Base-by-base conservation (phyloP, 30 jellyfish, hydroid and myxozoan genomes). In the Aurelia aurita complex sp. Pacific region DNA sequence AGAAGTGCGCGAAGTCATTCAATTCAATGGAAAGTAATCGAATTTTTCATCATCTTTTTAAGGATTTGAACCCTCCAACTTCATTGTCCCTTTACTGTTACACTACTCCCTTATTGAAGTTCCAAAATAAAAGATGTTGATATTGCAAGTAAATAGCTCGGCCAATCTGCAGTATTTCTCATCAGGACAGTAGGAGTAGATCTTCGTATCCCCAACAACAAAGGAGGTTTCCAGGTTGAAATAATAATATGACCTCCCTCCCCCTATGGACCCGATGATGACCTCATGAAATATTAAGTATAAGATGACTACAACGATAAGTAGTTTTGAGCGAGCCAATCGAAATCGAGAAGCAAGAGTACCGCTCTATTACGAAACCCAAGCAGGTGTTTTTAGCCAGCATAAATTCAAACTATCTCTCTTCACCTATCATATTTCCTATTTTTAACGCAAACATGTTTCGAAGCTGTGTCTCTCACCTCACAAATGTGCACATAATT, bases 371-470 rank as follows among this genome's bases (percentile, higher is more conserved):
- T 50, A 57, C 73, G 64, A 71, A 64, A 29, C 10, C 2, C 65
- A 19, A 71, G 91, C 91, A 82, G 91, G 91, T 82, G 91, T 42
- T 51, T 43, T 16, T 19, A 43, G 23, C 42, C 52, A 11, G 69
- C 61, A 79, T 79, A 78, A 79, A 66, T 43, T 65, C 89, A 64
- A 36, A 62, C 33, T 32, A 70, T 36, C 54, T 46, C 54, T 79
- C 69, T 34, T 29, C 73, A 3, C 15, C 4, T 35, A 17, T 4
- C 79, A 61, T 76, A 57, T 35, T 52, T 23, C 59, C 59, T 43
- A 4, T 13, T 46, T 7, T 50, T 42, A 5, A 15, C 1, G 18
- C 18, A 43, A 73, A 73, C 43, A 43, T 73, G 82, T 23, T 18
- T 10, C 69, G 69, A 15, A 12, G 36, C 64, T 40, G 81, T 71